Percentiles rank a stretch among this genome's conserved stretches.
These are phyloP conservation scores for Cygnus atratus DNA, from an alignment of 2,113 vertebrate species.

Conservation along the genomic window DNA sequence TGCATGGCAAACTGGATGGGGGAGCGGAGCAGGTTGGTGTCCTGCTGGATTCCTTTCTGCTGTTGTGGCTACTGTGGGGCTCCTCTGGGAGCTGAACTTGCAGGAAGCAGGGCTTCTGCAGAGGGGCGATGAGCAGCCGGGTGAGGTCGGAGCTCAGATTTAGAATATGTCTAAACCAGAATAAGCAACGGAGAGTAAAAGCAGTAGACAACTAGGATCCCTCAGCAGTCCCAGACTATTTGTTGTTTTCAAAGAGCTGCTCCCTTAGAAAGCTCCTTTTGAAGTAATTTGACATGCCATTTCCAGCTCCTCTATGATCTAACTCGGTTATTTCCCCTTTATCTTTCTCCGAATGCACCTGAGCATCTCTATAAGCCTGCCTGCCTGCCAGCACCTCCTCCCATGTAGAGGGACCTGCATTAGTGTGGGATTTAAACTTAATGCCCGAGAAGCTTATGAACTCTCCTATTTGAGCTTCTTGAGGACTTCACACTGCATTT, in stretches of 20 bases:
- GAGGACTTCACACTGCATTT: constrained; percentile 4
- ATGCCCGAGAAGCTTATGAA: constrained; percentile 32
- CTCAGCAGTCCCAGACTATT: constrained; percentile 45
- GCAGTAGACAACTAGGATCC: constrained; percentile 32
- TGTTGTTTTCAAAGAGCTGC: constrained; percentile 64
- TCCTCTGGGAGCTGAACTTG: background rate
- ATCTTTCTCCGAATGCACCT: constrained; percentile 17
- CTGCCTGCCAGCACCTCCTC: constrained; percentile 30
- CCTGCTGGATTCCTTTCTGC: background rate
- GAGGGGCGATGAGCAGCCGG: background rate
- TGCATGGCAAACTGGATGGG: background rate
- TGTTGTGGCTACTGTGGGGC: background rate
- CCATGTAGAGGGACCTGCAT: constrained; percentile 4
- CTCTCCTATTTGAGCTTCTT: constrained; percentile 15
- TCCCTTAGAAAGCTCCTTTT: constrained; percentile 59
- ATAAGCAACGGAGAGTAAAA: constrained; percentile 2
- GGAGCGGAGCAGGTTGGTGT: background rate
- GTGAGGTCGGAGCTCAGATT: background rate
- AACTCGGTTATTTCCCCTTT: constrained; percentile 38
- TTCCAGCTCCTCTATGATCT: constrained; percentile 58
- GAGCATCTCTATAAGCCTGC: constrained; percentile 31
- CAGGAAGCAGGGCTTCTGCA: background rate
- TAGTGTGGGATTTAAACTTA: constrained; percentile 25
- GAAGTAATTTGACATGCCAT: constrained; percentile 59
- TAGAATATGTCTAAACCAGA: background rate